phyloP scores from a whole-genome alignment of 2,113 vertebrate species.

The Malurus cyaneus region DNA sequence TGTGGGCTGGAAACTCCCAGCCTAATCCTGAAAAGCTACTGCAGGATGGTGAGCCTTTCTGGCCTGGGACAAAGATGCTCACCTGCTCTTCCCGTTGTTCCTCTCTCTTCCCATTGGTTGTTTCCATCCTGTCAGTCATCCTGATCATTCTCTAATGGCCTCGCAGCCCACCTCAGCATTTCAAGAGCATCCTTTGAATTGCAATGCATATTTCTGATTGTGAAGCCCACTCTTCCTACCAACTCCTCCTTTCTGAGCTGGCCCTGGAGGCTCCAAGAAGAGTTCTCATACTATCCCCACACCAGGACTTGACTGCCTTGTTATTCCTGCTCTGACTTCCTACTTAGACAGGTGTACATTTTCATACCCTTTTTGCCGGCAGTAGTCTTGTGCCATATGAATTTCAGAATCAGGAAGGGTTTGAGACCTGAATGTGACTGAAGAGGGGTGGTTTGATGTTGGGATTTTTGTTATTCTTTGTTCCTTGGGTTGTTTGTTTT shows the following conservation, averaged over 20 bases:
- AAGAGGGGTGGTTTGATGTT: background rate
- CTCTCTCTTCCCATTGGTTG: background rate
- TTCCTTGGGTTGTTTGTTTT: background rate
- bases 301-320: accelerated
- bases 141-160: background rate
- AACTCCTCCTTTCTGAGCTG: background rate
- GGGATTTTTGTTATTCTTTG: too few species aligned
- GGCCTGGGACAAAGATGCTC: background rate
- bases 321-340: slow-evolving; percentile 14
- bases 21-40: background rate
- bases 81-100: background rate
- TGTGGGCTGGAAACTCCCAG: background rate
- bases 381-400: accelerated
- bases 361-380: background rate
- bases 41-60: background rate
- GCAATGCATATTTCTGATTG: background rate
- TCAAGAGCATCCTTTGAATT: background rate
- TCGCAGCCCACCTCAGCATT: background rate
- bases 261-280: background rate
- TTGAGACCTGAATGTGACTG: background rate
- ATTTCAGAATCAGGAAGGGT: background rate
- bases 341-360: background rate
- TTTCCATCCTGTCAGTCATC: background rate
- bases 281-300: background rate
- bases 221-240: accelerated